phyloP scores from a whole-genome alignment of 2,113 vertebrate species.

The Neogobius melanostomus region DNA sequence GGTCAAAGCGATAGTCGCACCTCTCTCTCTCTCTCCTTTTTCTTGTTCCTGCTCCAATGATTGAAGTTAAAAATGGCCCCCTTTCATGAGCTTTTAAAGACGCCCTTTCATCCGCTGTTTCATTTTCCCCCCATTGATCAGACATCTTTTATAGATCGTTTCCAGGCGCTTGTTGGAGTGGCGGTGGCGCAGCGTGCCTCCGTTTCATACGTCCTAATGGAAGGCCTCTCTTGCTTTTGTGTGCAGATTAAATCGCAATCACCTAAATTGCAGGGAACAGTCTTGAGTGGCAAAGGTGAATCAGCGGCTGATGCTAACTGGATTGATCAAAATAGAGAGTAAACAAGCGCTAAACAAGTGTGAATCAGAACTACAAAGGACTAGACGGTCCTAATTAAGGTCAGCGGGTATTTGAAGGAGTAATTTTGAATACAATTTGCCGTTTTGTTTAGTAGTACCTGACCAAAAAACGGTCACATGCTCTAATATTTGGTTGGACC shows the following conservation, averaged over 20 bases:
- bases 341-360: not conserved
- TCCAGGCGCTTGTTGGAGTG: slow-evolving; percentile 62
- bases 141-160: slow-evolving; percentile 59
- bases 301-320: slow-evolving; percentile 14
- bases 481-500: too few relatives aligned
- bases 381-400: too few relatives aligned
- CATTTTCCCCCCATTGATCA: slow-evolving; percentile 62
- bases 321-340: slow-evolving; percentile 9
- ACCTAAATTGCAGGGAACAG: slow-evolving; percentile 26
- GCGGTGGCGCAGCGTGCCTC: slow-evolving; percentile 49
- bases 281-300: slow-evolving; percentile 16
- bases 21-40: slow-evolving; percentile 37
- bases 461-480: too few relatives aligned
- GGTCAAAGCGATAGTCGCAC: slow-evolving; percentile 13
- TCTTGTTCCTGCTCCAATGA: slow-evolving; percentile 46
- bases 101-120: slow-evolving; percentile 66
- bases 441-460: too few relatives aligned
- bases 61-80: slow-evolving; percentile 61
- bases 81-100: slow-evolving; percentile 66
- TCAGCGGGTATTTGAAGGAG: too few relatives aligned
- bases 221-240: slow-evolving; percentile 56
- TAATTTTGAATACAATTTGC: too few relatives aligned
- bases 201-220: slow-evolving; percentile 57
- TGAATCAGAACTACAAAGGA: not conserved
- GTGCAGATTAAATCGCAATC: slow-evolving; percentile 53